phyloP scores from a whole-genome alignment of 2,888 invertebrate species.

The Nipponacmea schrenckii region DNA sequence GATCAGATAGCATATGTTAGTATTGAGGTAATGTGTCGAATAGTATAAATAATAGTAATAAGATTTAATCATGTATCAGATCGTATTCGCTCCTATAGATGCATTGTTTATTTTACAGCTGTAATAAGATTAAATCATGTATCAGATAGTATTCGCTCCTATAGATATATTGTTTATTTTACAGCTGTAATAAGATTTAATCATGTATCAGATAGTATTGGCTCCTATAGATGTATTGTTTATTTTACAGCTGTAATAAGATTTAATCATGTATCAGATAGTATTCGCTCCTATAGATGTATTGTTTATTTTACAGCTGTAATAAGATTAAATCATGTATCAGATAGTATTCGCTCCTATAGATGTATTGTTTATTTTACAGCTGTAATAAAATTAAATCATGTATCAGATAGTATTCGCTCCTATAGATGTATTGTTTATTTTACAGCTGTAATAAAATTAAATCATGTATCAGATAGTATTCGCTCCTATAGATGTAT shows the following conservation, averaged over 20 bases:
- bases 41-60: constrained; percentile 56
- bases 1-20: too few relatives aligned
- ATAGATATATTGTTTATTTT: too few relatives aligned
- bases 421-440: constrained; percentile 69
- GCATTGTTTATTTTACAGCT: constrained; percentile 58
- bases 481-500: constrained; percentile 70
- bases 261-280: constrained; percentile 66
- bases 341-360: constrained; percentile 69
- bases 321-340: constrained; percentile 64
- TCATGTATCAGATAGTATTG: too few relatives aligned
- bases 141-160: too few relatives aligned
- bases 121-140: too few relatives aligned
- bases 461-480: constrained; percentile 67
- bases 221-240: neutral
- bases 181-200: too few relatives aligned
- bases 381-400: constrained; percentile 66
- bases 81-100: constrained; percentile 70
- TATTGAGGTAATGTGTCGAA: too few relatives aligned
- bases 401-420: constrained; percentile 67
- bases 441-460: constrained; percentile 61
- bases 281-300: constrained; percentile 69
- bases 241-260: constrained; percentile 60
- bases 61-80: constrained; percentile 66
- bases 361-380: constrained; percentile 63
- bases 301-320: constrained; percentile 48